Conservation (phyloP, 1,140 invertebrate species). For the Sycobia sp. region DNA sequence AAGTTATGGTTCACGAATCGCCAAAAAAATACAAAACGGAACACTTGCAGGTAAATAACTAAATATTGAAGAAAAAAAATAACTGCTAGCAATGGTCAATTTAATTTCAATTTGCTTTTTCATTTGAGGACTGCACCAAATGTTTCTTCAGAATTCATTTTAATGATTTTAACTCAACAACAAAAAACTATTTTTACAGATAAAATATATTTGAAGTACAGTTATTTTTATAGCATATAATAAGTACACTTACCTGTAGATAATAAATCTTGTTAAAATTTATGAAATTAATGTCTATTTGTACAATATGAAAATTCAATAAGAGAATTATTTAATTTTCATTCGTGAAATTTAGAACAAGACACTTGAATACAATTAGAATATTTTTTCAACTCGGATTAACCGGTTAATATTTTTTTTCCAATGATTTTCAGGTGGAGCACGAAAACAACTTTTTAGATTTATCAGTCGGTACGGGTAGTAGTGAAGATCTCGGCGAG, state of each 20-base stretch:
- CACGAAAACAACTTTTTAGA: constrained; percentile 70
- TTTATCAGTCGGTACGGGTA: constrained; percentile 69
- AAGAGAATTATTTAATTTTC: too few species aligned
- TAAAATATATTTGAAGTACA: too few species aligned
- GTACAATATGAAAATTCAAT: too few species aligned
- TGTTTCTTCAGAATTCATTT: too few species aligned
- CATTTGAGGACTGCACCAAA: too few species aligned
- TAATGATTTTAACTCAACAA: too few species aligned
- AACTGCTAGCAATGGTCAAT: not conserved
- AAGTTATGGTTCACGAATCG: constrained; percentile 61
- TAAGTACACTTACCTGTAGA: too few species aligned
- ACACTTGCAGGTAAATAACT: constrained; percentile 40
- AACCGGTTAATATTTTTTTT: not conserved
- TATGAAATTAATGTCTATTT: too few species aligned
- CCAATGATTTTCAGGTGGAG: constrained; percentile 59
- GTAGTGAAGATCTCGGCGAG: constrained; percentile 72
- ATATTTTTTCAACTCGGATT: constrained; percentile 3
- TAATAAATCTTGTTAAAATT: too few species aligned
- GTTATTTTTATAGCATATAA: too few species aligned
- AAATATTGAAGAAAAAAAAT: not conserved
- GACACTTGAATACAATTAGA: constrained; percentile 42
- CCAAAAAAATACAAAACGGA: constrained; percentile 56
- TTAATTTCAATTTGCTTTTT: too few species aligned
- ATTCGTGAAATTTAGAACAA: constrained; percentile 54
- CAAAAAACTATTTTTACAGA: too few species aligned